Percentiles rank a stretch among this genome's conserved stretches.
phyloP scores from a whole-genome alignment of 2,888 invertebrate genomes.

The Craniophora ligustri region DNA sequence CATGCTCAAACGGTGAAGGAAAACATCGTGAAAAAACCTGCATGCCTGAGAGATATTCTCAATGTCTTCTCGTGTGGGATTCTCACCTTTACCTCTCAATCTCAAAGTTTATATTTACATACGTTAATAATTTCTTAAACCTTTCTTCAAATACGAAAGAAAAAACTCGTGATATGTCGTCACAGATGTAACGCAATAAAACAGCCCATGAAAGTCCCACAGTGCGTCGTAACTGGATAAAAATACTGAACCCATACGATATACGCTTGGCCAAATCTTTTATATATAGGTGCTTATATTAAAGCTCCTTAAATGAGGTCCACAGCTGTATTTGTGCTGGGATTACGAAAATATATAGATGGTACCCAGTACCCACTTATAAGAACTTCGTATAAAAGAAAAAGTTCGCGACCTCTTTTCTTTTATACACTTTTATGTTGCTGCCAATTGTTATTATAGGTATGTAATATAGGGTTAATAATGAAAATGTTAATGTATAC shows the following conservation, averaged over 20 bases:
- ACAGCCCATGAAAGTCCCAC: conserved; percentile 2
- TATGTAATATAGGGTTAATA: conserved; percentile 3
- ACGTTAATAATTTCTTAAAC: neutral
- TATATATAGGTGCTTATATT: conserved; percentile 25
- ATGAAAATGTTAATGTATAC: conserved; percentile 1
- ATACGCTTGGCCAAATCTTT: conserved; percentile 17
- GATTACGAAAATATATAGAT: conserved; percentile 50
- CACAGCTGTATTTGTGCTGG: conserved; percentile 51
- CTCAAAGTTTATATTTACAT: too few species aligned
- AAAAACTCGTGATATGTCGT: neutral
- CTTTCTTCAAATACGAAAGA: neutral
- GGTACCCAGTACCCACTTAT: conserved; percentile 17
- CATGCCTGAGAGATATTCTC: too few species aligned
- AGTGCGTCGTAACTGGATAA: neutral
- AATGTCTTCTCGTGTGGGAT: too few species aligned
- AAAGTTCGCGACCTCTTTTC: conserved; percentile 6
- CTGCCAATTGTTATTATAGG: conserved; percentile 18
- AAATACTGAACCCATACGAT: conserved; percentile 17
- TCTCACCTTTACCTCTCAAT: too few species aligned
- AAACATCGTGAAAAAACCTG: too few species aligned
- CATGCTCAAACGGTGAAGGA: too few species aligned
- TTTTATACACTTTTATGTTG: conserved; percentile 13
- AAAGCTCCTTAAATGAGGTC: conserved; percentile 51
- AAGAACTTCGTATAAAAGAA: conserved; percentile 15
- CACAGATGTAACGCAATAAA: neutral